Conservation (phyloP, 2,113 vertebrate genomes). For the Hipposideros armiger region DNA sequence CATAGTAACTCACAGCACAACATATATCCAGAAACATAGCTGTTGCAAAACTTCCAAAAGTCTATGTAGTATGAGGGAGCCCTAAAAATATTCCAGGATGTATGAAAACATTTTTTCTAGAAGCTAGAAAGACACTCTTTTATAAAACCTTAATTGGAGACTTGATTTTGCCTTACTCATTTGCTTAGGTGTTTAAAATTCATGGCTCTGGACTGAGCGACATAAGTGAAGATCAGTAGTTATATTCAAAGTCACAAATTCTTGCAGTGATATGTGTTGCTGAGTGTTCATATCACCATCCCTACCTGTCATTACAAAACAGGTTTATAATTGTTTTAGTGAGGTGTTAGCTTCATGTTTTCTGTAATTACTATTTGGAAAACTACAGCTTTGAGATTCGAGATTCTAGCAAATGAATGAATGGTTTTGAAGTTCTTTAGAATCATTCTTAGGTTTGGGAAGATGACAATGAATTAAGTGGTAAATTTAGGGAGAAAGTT, state of each 20-base stretch:
- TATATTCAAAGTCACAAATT: conserved; percentile 38
- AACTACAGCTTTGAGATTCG: background rate
- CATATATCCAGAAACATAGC: background rate
- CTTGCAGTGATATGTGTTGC: background rate
- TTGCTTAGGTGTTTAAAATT: background rate
- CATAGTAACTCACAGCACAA: background rate
- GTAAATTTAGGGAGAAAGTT: background rate
- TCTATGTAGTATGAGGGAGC: background rate
- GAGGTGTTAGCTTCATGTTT: background rate
- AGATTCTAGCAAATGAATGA: background rate
- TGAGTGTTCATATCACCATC: background rate
- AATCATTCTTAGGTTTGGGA: conserved; percentile 15
- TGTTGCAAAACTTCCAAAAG: background rate
- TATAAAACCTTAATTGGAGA: background rate
- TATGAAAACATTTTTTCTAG: background rate
- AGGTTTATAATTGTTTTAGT: conserved; percentile 43
- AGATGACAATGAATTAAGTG: background rate
- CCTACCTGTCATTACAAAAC: background rate
- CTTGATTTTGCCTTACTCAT: conserved; percentile 19
- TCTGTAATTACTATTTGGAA: conserved; percentile 12
- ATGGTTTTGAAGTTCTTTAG: background rate
- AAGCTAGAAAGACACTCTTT: background rate
- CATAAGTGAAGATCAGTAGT: background rate
- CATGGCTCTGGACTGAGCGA: background rate
- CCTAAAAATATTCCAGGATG: background rate